A percentile compares a stretch with the other conserved stretches of the same genome.
These are phyloP conservation scores for Bergia puertoricense DNA, from an alignment of 92 coral and sea anemone species.

Conservation along the genomic window DNA sequence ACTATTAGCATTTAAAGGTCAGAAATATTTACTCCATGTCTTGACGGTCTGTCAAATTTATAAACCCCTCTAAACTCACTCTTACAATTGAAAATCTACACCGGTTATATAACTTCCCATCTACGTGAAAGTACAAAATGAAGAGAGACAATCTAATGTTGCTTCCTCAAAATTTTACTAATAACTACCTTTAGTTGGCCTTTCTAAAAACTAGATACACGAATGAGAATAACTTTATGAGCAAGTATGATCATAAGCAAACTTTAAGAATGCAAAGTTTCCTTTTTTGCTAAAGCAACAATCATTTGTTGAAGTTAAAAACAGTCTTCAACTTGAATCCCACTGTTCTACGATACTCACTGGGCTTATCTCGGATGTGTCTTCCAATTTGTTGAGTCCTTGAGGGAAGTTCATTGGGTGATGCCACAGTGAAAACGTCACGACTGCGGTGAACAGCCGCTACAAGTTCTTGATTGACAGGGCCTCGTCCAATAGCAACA, in stretches of 20 bases:
- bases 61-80: too few species aligned
- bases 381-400: slow-evolving; percentile 25
- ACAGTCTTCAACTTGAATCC: neutral
- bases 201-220: neutral
- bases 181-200: too few species aligned
- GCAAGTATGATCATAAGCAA: neutral
- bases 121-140: neutral
- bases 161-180: too few species aligned
- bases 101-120: too few species aligned
- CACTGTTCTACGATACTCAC: neutral
- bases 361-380: slow-evolving; percentile 39
- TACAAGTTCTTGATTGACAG: slow-evolving; percentile 57
- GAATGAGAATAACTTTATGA: too few species aligned
- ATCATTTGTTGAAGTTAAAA: too few species aligned
- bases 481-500: slow-evolving; percentile 70
- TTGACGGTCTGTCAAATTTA: too few species aligned
- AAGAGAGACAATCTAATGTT: neutral
- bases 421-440: slow-evolving; percentile 38
- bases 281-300: too few species aligned
- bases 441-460: slow-evolving; percentile 54
- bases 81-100: too few species aligned
- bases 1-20: too few species aligned
- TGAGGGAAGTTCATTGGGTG: slow-evolving; percentile 48
- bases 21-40: too few species aligned
- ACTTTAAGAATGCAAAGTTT: too few species aligned